These are phyloP conservation scores for Neogobius melanostomus DNA, from an alignment of 2,113 vertebrate genomes.

Conservation along the genomic window DNA sequence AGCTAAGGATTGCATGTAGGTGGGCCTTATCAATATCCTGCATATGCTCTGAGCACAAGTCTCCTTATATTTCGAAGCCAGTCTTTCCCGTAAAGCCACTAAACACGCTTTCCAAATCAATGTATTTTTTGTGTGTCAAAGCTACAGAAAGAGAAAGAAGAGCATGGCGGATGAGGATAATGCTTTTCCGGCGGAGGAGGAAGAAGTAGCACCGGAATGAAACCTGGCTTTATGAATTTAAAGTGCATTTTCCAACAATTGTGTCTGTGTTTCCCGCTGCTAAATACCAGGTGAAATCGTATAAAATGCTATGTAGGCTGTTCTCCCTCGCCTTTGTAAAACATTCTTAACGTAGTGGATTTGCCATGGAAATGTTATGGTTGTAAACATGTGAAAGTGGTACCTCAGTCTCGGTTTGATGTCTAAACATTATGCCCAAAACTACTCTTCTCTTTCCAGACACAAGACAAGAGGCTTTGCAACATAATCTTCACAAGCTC, in stretches of 20 bases:
- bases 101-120: constrained; percentile 31
- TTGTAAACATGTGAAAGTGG: constrained; percentile 32
- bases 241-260: constrained; percentile 22
- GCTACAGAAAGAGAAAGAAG: constrained; percentile 12
- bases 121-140: constrained; percentile 36
- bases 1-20: constrained; percentile 23
- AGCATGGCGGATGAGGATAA: constrained; percentile 38
- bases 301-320: constrained; percentile 33
- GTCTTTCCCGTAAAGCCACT: constrained; percentile 36
- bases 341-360: constrained; percentile 24
- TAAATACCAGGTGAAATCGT: constrained; percentile 46
- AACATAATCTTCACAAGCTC: constrained; percentile 21
- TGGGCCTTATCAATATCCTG: constrained; percentile 55
- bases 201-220: constrained; percentile 28
- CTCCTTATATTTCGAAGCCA: constrained; percentile 33
- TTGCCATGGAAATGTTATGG: constrained; percentile 35
- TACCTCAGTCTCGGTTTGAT: constrained; percentile 31
- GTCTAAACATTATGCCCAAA: constrained; percentile 29
- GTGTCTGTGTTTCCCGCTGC: constrained; percentile 34
- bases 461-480: constrained; percentile 24
- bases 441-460: constrained; percentile 24
- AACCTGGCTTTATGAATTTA: constrained; percentile 32
- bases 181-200: constrained; percentile 25
- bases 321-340: constrained; percentile 19
- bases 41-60: constrained; percentile 41